Conservation (phyloP, 2,888 invertebrate genomes). For the Orthonevra nobilis region DNA sequence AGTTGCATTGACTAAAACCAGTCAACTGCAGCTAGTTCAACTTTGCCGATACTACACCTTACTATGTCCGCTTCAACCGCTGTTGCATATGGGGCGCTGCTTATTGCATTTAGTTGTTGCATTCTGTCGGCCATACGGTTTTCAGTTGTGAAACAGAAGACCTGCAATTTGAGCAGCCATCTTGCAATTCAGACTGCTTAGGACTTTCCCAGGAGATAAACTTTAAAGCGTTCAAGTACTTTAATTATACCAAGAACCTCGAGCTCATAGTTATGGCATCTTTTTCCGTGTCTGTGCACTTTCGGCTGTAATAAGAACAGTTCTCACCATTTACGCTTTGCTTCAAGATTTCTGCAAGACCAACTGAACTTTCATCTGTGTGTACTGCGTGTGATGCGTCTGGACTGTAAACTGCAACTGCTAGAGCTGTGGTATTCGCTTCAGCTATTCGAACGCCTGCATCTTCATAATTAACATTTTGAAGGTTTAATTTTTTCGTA, state of each 20-base stretch:
- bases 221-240: no score
- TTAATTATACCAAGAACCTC: no score
- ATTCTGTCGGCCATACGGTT: constrained; percentile 1
- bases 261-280: no score
- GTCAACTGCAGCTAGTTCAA: constrained; percentile 28
- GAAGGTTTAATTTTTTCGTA: no score
- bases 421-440: background rate
- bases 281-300: no score
- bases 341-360: no score
- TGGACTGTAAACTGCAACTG: background rate
- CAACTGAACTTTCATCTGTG: no score
- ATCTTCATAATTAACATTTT: background rate
- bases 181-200: background rate
- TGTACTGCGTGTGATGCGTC: no score
- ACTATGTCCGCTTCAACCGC: background rate
- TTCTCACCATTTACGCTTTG: no score
- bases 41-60: background rate
- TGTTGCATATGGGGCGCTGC: background rate
- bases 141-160: no score
- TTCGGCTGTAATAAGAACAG: background rate
- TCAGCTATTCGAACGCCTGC: background rate
- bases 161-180: no score
- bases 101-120: constrained; percentile 11
- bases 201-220: background rate
- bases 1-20: constrained; percentile 53